These are phyloP conservation scores for Nemopilema nomurai DNA, from an alignment of 30 jellyfish, hydroid and myxozoan genomes.

Conservation along the genomic window DNA sequence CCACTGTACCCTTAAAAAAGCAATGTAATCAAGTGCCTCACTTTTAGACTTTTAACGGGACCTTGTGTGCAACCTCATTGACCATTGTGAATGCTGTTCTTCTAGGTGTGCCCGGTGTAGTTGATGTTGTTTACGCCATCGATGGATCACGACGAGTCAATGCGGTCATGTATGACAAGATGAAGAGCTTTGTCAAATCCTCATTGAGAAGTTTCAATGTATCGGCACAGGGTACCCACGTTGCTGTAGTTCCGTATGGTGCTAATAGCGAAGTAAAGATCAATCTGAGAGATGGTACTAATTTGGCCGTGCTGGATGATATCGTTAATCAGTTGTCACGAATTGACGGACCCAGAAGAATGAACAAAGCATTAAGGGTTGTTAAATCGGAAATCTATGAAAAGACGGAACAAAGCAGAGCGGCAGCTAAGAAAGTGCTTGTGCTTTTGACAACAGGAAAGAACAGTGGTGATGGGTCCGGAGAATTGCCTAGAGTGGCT, in stretches of 20 bases:
- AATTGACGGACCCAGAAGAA: slow-evolving; percentile 80
- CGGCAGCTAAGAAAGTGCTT: slow-evolving; percentile 42
- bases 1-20: too few species aligned
- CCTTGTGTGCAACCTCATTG: background rate
- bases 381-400: slow-evolving; percentile 34
- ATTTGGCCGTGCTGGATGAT: background rate
- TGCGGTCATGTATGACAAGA: slow-evolving; percentile 29
- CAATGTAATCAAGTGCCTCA: background rate
- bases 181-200: slow-evolving; percentile 58
- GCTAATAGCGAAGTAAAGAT: slow-evolving; percentile 32
- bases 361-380: slow-evolving; percentile 55
- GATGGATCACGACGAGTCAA: slow-evolving; percentile 69
- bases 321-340: background rate
- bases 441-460: slow-evolving; percentile 77
- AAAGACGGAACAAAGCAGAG: slow-evolving; percentile 32
- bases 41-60: background rate
- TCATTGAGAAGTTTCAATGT: slow-evolving; percentile 57
- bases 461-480: slow-evolving; percentile 55
- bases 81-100: background rate
- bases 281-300: slow-evolving; percentile 47
- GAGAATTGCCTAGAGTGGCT: slow-evolving; percentile 63
- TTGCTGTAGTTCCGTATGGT: slow-evolving; percentile 68
- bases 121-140: slow-evolving; percentile 62
- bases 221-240: slow-evolving; percentile 35
- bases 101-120: slow-evolving; percentile 57